Evolutionary conservation across 2,888 invertebrate species (phyloP).

Genomic region (Agrochola circellaris): DNA sequence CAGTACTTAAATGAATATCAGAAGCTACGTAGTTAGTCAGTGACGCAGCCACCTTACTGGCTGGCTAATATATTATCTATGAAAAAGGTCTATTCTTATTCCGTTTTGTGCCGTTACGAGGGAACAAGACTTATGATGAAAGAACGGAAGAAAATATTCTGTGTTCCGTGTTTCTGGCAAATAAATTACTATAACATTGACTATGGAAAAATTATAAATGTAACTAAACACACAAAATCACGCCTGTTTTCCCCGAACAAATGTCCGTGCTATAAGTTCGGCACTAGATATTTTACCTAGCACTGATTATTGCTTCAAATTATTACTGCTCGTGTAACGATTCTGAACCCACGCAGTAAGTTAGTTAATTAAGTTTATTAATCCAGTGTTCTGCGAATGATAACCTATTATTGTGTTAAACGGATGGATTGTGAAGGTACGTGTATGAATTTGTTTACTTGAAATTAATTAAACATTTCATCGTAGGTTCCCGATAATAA

Average conservation of each 20-base stretch:
- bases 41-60: not conserved
- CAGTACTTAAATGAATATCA: not conserved
- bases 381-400: not conserved
- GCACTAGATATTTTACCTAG: not conserved
- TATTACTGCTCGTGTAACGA: constrained; percentile 1
- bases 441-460: not conserved
- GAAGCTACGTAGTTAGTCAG: not conserved
- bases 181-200: not conserved
- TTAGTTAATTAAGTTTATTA: not conserved
- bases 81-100: not conserved
- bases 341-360: not conserved
- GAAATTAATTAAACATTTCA: not conserved
- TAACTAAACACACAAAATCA: too few species aligned
- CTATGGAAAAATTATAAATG: not conserved
- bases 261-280: not conserved
- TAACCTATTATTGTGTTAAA: constrained; percentile 1
- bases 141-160: not conserved
- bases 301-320: not conserved
- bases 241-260: too few species aligned
- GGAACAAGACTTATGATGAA: not conserved
- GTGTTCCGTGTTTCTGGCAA: not conserved
- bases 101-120: not conserved
- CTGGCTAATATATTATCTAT: not conserved
- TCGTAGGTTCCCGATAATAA: too few species aligned
- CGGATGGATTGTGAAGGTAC: not conserved